Percentiles rank a stretch among this genome's conserved stretches.
phyloP scores from a whole-genome alignment of 2,113 vertebrate genomes.

The Condylura cristata region DNA sequence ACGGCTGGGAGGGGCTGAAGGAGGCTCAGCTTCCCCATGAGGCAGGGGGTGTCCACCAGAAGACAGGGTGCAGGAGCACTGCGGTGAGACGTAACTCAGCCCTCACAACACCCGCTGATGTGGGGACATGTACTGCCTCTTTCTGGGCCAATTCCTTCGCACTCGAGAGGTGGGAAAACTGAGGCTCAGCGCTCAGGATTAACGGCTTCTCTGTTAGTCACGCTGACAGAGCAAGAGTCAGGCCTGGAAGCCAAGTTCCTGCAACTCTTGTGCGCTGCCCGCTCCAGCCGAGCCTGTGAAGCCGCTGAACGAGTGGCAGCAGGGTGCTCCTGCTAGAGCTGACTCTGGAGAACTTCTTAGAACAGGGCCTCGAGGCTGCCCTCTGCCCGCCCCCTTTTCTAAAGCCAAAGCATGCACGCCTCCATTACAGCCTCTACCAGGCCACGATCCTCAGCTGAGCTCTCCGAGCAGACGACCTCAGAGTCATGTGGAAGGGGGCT shows the following conservation, averaged over 20 bases:
- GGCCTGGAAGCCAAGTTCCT: neutral
- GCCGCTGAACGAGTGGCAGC: neutral
- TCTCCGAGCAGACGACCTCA: neutral
- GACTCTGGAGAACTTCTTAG: neutral
- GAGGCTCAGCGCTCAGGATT: neutral
- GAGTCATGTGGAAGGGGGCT: too few species aligned
- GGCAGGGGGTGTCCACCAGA: neutral
- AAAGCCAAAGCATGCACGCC: neutral
- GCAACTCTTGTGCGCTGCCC: neutral
- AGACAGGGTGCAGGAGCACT: neutral
- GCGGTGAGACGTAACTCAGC: neutral
- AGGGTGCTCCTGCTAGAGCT: neutral
- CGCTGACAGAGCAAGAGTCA: accelerated
- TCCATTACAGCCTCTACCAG: neutral
- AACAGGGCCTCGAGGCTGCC: neutral
- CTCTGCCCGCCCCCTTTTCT: neutral
- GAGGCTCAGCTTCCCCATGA: neutral
- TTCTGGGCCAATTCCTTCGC: neutral
- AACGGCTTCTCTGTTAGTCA: neutral
- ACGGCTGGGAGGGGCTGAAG: neutral
- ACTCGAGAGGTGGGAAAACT: neutral
- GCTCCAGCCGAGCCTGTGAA: neutral
- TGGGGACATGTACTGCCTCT: neutral
- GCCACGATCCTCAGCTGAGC: neutral
- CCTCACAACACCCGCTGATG: neutral